These are phyloP conservation scores for Panzeria rudis DNA, from an alignment of 2,888 invertebrate genomes.

Conservation along the genomic window DNA sequence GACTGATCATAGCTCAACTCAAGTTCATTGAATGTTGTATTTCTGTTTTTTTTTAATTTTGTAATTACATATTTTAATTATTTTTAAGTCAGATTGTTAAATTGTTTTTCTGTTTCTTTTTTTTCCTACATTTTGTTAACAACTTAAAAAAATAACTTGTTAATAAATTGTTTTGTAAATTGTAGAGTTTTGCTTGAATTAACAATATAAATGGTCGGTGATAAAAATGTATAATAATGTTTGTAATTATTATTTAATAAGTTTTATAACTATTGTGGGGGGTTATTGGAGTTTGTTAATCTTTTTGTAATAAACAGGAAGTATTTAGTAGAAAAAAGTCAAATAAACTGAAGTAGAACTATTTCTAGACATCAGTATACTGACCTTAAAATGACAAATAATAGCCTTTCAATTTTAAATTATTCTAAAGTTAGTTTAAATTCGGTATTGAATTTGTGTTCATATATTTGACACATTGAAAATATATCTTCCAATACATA, in stretches of 20 bases:
- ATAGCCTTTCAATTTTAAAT: not conserved
- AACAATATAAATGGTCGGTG: conserved; percentile 15
- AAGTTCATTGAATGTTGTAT: conserved; percentile 53
- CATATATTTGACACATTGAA: too few species aligned
- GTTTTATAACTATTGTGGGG: not conserved
- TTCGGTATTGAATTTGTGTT: not conserved
- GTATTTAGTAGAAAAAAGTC: not conserved
- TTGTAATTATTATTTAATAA: conserved; percentile 31
- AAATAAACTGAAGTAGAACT: not conserved
- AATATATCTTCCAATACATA: not conserved
- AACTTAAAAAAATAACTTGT: not conserved
- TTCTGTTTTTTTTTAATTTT: not conserved
- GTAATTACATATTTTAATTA: conserved; percentile 18
- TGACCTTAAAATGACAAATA: not conserved
- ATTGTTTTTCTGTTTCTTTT: not conserved
- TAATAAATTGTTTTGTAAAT: conserved; percentile 31
- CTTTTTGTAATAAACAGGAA: conserved; percentile 16
- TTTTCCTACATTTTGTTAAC: conserved; percentile 16
- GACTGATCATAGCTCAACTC: not conserved
- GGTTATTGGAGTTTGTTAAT: conserved; percentile 33
- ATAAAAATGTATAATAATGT: conserved; percentile 26
- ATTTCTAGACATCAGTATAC: not conserved
- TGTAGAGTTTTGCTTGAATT: conserved; percentile 47
- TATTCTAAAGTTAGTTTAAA: not conserved
- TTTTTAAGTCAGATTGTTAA: conserved; percentile 11